Base-by-base conservation (phyloP, 1,140 invertebrate species). In the Heliconius eleuchia region DNA sequence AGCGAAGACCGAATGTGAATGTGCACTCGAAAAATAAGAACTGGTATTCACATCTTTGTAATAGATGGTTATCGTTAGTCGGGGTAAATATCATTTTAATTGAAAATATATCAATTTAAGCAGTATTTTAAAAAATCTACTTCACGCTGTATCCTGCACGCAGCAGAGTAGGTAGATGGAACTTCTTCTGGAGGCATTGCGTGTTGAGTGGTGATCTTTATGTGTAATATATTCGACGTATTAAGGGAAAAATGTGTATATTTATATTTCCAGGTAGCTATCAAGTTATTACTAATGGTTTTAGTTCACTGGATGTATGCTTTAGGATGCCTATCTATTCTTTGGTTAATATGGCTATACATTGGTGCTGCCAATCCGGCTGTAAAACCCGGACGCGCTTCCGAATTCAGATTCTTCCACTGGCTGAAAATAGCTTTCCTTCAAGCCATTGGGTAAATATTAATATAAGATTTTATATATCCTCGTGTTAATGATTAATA, bases 321-420 rank as follows among this genome's bases (percentile, higher is more conserved):
- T 46, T 89, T 99, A 37, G 96, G 97, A 30, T 98, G 97, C 91
- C 95, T 99, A 72, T 94, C 96, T 6, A 96, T 97, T 11, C 96
- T 98, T 79, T 97, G 98, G 89, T 92, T 98, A 39, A 96, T 99
- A 70, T 99, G 98, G 97, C 96, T 98, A 85, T 99, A 99, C 89
- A 98, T 99, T 77, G 98, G 98, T 16, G 97, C 97, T 60, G 98
- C 98, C 8, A 99, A 98, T 95, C 98, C 99, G 7, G 98, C 98
- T 7, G 97, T 99, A 11, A 98, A 98, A 91, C 98, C 98, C 27
- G 99, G 98, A 82, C 95, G 97, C 11, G 97, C 98, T 34, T 96
- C 97, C 0, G 98, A 99, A 92, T 99, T 99, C 90, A 96, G 96
- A 84, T 97, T 99, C 81, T 97, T 98, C 83, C 96, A 96, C 70